These are phyloP conservation scores for Graptemys geographica DNA, from an alignment of 2,797 vertebrate species.

Conservation along the genomic window DNA sequence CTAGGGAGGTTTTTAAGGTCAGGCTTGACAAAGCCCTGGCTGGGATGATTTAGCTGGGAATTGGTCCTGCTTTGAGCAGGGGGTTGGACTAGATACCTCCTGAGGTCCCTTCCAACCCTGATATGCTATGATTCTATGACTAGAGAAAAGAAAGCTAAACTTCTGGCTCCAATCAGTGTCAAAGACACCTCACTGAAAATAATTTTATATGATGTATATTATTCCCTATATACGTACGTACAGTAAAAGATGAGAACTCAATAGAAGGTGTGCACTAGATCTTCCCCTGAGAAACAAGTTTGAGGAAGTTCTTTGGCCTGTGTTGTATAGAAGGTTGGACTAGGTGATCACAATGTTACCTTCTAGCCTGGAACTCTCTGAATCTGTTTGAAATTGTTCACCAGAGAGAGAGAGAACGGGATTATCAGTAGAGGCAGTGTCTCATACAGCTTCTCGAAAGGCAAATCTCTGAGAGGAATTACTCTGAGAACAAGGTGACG, in stretches of 20 bases:
- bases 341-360: background rate
- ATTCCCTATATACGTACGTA: rapidly evolving
- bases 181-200: background rate
- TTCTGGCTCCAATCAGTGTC: background rate
- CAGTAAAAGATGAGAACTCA: background rate
- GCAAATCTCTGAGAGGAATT: background rate
- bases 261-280: rapidly evolving
- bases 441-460: background rate
- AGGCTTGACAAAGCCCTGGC: no score
- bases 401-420: background rate
- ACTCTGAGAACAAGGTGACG: background rate
- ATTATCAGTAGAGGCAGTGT: background rate
- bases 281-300: background rate
- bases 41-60: no score
- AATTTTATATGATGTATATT: no score
- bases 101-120: no score
- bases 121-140: no score
- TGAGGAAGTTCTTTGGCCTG: background rate
- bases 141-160: background rate
- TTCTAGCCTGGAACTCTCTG: background rate
- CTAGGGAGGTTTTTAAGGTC: no score
- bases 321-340: background rate
- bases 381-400: background rate
- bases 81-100: no score
- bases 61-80: no score